Percentiles rank a stretch among this genome's conserved stretches.
phyloP scores from a whole-genome alignment of 37 sponge, comb jelly and placozoan genomes.

The Crambe crambe region DNA sequence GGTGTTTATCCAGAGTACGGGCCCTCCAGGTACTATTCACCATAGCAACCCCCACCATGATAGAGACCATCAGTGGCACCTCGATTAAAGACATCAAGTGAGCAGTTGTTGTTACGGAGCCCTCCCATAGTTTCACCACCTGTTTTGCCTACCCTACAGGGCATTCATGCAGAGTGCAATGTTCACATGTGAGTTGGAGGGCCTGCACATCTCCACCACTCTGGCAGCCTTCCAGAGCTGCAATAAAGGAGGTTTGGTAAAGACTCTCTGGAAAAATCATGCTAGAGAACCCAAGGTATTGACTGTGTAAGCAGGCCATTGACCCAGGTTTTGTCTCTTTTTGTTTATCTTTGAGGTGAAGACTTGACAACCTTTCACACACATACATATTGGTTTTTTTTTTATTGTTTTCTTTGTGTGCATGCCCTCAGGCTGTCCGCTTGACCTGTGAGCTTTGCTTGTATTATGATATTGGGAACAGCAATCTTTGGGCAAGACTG shows the following conservation, averaged over 20 bases:
- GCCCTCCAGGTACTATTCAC: conserved; percentile 41
- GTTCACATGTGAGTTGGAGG: conserved; percentile 48
- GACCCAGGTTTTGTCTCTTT: neutral
- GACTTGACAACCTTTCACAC: neutral
- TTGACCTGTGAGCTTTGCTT: conserved; percentile 34
- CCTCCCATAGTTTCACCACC: too few species aligned
- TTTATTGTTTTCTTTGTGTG: neutral
- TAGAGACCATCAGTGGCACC: conserved; percentile 30
- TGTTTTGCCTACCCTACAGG: too few species aligned
- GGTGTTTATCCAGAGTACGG: conserved; percentile 14
- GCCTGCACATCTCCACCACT: conserved; percentile 21
- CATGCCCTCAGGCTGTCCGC: conserved; percentile 18
- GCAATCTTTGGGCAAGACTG: conserved; percentile 14
- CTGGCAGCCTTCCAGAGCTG: conserved; percentile 39
- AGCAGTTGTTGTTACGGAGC: neutral
- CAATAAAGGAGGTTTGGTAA: conserved; percentile 53
- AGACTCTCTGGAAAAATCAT: conserved; percentile 39
- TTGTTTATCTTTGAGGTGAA: too few species aligned
- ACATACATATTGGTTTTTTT: neutral
- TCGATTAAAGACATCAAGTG: conserved; percentile 7
- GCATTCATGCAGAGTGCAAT: conserved; percentile 37
- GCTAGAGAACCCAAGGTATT: conserved; percentile 49
- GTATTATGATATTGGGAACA: conserved; percentile 11
- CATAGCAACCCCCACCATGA: conserved; percentile 8
- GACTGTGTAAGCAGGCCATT: neutral